Evolutionary conservation across 2,888 invertebrate species (phyloP).

Genomic region (Lymantria dispar): DNA sequence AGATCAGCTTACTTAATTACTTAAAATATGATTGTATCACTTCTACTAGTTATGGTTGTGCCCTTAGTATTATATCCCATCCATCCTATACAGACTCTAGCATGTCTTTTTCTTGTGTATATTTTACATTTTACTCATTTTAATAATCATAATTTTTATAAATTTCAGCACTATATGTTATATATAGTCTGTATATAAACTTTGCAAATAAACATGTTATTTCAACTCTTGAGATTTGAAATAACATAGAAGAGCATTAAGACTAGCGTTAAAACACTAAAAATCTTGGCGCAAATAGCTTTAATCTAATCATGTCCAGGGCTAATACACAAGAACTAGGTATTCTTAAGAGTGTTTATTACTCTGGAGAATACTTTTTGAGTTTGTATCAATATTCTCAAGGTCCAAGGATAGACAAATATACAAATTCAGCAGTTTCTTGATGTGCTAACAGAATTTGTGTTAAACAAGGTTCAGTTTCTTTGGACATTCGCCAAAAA

Average conservation of each 20-base stretch:
- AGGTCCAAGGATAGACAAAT: conserved; percentile 17
- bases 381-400: conserved; percentile 1
- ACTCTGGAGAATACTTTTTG: too few species aligned
- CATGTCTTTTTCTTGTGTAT: too few species aligned
- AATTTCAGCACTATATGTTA: too few species aligned
- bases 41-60: too few species aligned
- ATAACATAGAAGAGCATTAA: background rate
- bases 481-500: conserved; percentile 19
- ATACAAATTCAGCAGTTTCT: conserved; percentile 16
- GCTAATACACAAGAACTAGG: background rate
- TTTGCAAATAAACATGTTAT: background rate
- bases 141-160: too few species aligned
- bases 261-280: background rate
- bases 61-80: too few species aligned
- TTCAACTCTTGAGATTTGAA: background rate
- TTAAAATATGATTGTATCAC: too few species aligned
- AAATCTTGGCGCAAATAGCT: background rate
- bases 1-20: too few species aligned
- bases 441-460: conserved; percentile 8
- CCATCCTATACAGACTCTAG: too few species aligned
- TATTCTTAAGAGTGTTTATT: conserved; percentile 6
- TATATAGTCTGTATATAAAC: too few species aligned
- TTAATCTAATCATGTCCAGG: background rate
- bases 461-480: conserved; percentile 4
- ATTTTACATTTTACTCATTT: too few species aligned